Percentiles rank a stretch among this genome's conserved stretches.
Evolutionary conservation across 2,888 invertebrate genomes (phyloP).

Genomic region (Tetranychus truncatus): DNA sequence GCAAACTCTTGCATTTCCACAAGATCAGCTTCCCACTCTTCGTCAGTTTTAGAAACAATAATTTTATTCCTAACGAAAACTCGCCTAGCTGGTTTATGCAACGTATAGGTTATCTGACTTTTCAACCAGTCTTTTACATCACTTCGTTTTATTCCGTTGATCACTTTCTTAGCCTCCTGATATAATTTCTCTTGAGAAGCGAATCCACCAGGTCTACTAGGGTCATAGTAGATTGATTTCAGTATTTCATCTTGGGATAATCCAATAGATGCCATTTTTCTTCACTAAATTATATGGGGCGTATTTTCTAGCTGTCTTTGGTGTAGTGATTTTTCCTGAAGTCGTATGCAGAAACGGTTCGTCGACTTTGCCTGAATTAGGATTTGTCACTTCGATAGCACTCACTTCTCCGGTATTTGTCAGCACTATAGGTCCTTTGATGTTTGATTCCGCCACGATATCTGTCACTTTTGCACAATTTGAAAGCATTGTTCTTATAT

Average conservation of each 20-base stretch:
- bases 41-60: slow-evolving; percentile 26
- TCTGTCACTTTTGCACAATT: too few species aligned
- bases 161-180: neutral
- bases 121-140: slow-evolving; percentile 20
- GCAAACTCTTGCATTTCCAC: slow-evolving; percentile 23
- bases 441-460: too few species aligned
- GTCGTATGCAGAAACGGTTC: too few species aligned
- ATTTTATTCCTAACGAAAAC: slow-evolving; percentile 21
- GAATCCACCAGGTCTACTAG: slow-evolving; percentile 14
- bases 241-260: neutral
- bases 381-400: too few species aligned
- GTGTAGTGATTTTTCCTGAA: too few species aligned
- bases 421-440: too few species aligned
- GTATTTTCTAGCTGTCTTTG: neutral
- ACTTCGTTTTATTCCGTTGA: neutral
- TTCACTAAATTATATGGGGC: neutral
- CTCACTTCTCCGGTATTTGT: too few species aligned
- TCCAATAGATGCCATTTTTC: neutral
- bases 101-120: slow-evolving; percentile 19
- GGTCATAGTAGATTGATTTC: slow-evolving; percentile 12
- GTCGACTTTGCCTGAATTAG: too few species aligned
- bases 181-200: slow-evolving; percentile 14
- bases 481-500: slow-evolving; percentile 2
- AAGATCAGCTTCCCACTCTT: slow-evolving; percentile 28
- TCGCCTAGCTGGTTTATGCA: slow-evolving; percentile 19